Evolutionary conservation across 1,140 invertebrate genomes (phyloP).

Genomic region (Proales similis): DNA sequence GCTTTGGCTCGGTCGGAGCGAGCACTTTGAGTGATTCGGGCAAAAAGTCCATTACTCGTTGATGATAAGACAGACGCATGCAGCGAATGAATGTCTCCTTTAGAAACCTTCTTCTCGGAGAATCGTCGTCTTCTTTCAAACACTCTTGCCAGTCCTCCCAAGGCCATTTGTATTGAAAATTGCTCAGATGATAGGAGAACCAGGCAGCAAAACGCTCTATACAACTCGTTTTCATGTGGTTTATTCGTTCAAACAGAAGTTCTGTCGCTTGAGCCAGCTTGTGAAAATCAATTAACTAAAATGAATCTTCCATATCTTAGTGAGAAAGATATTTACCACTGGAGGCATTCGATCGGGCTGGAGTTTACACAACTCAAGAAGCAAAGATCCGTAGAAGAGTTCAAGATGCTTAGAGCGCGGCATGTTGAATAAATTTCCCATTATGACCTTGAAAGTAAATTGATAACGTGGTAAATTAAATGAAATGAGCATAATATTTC

Average conservation of each 20-base stretch:
- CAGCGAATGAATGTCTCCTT: slow-evolving; percentile 81
- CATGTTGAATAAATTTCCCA: slow-evolving; percentile 84
- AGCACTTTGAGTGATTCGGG: slow-evolving; percentile 75
- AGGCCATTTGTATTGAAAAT: slow-evolving; percentile 97
- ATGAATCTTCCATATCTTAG: no score
- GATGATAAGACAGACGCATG: slow-evolving; percentile 86
- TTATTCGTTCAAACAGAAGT: slow-evolving; percentile 86
- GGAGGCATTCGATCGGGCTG: slow-evolving; percentile 93
- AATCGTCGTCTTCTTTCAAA: slow-evolving; percentile 64
- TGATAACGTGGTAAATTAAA: slow-evolving; percentile 4
- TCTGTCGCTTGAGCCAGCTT: slow-evolving; percentile 95
- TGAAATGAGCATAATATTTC: neutral
- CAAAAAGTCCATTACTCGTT: slow-evolving; percentile 81
- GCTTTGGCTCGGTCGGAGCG: slow-evolving; percentile 63
- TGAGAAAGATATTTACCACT: no score
- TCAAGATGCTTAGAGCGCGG: slow-evolving; percentile 77
- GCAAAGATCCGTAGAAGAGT: slow-evolving; percentile 84
- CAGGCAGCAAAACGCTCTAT: slow-evolving; percentile 93
- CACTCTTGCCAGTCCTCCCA: slow-evolving; percentile 64
- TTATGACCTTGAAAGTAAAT: slow-evolving; percentile 63
- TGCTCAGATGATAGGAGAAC: slow-evolving; percentile 98
- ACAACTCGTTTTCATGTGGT: slow-evolving; percentile 90
- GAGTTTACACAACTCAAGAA: slow-evolving; percentile 93
- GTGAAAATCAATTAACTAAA: no score
- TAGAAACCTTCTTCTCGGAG: slow-evolving; percentile 91